phyloP scores from a whole-genome alignment of 2,888 invertebrate genomes.

The Hirtodrosophila cameraria region DNA sequence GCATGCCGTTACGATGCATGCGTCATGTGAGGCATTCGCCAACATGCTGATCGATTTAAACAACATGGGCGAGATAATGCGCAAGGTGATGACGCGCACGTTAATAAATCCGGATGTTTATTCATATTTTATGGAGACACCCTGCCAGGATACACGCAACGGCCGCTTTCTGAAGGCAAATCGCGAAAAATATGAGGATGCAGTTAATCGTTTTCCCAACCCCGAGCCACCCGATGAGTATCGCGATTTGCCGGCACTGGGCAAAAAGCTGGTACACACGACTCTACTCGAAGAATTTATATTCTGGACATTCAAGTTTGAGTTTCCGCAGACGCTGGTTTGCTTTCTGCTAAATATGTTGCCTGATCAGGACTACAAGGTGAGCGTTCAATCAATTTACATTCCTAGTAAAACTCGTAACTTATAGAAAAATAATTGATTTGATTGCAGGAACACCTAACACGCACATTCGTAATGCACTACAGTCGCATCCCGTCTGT shows the following conservation, averaged over 20 bases:
- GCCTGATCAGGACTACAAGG: conserved; percentile 97
- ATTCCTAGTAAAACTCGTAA: no score
- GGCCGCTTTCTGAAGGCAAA: conserved; percentile 90
- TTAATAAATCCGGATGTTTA: conserved; percentile 95
- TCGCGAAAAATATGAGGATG: conserved; percentile 91
- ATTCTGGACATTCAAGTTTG: conserved; percentile 98
- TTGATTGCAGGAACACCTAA: conserved; percentile 91
- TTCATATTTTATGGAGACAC: conserved; percentile 88
- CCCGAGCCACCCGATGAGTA: conserved; percentile 90
- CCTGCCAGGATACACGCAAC: conserved; percentile 89
- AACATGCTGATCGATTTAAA: conserved; percentile 96
- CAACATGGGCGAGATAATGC: conserved; percentile 98
- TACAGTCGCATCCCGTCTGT: conserved; percentile 97
- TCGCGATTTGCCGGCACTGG: conserved; percentile 91
- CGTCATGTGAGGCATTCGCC: conserved; percentile 94
- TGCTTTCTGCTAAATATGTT: conserved; percentile 97
- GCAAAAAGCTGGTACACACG: conserved; percentile 91
- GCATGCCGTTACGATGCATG: conserved; percentile 89
- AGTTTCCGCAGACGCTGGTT: conserved; percentile 98
- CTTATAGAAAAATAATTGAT: conserved; percentile 18
- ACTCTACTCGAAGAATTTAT: conserved; percentile 97
- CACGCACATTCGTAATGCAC: conserved; percentile 97
- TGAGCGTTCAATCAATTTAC: no score
- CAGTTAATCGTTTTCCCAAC: conserved; percentile 91
- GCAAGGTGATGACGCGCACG: conserved; percentile 95